Evolutionary conservation across 1,140 invertebrate species (phyloP), one percentile per base, ranked within the genome.

Genomic region (Ptiloglossa arizonensis): DNA sequence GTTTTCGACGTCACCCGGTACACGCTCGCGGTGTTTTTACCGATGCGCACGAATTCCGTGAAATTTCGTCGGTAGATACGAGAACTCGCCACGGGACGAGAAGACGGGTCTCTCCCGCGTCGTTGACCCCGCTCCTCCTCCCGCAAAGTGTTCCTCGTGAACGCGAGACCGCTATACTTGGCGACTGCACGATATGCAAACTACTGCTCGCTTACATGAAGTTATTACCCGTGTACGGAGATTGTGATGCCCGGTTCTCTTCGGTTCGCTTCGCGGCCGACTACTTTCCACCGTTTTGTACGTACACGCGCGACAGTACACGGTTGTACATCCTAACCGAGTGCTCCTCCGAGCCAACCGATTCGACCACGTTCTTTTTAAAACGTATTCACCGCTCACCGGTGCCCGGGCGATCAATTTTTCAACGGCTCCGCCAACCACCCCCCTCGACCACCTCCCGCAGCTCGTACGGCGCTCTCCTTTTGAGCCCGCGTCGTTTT

Each of bases 121-220:
- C 56, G 56, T 71, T 60, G 41, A 71, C 56, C 69, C 56, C n/a
- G 48, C 44, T 56, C 54, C 27, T 56, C 54, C 27, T 17, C 54
- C 54, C 54, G 54, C 54, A 56, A 56, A 56, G 24, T 54, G 13
- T 56, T 56, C 24, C 11, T 11, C 54, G 54, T 29, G 44, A 46
- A 17, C 22, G n/a, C 27, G 35, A 57, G 67, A 19, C 56, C 68
- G 22, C 69, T 62, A 44, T 50, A 44, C 24, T 50, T 46, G 54
- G 54, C 54, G 54, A 56, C 54, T 44, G 70, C 44, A 59, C 67
- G 67, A 81, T 80, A 81, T 81, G 77, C 77, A 81, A 81, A 81
- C 64, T 50, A 27, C 56, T 35, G 68, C 32, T 54, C 59, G 66
- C 60, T 62, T 44, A 32, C 79, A 81, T 73, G 27, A 73, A 80